These are phyloP conservation scores for Heliconius congener DNA, from an alignment of 1,140 invertebrate genomes.

Conservation along the genomic window DNA sequence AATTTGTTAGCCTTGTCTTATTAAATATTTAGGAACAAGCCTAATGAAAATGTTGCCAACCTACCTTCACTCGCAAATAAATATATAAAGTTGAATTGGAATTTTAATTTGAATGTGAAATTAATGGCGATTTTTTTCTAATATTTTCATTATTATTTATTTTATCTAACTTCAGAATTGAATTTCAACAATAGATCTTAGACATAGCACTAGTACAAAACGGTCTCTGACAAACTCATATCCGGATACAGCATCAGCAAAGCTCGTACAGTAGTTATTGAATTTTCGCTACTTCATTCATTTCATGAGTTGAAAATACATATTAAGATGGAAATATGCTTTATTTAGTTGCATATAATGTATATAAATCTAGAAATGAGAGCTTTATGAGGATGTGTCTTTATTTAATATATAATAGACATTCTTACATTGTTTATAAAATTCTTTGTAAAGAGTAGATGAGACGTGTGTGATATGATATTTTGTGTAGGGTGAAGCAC, in stretches of 20 bases:
- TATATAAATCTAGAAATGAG: neutral
- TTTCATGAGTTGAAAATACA: slow-evolving; percentile 3
- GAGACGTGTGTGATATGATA: too few species aligned
- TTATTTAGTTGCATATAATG: neutral
- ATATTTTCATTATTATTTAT: neutral
- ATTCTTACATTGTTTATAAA: too few species aligned
- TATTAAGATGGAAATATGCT: neutral
- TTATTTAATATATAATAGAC: too few species aligned
- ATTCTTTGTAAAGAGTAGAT: too few species aligned
- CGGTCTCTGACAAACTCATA: slow-evolving; percentile 12
- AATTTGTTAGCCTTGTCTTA: slow-evolving; percentile 8
- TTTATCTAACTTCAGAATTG: neutral
- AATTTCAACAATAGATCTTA: neutral
- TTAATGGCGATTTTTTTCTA: too few species aligned
- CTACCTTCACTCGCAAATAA: neutral
- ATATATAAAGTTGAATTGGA: neutral
- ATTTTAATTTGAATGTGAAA: neutral
- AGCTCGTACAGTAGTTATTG: neutral
- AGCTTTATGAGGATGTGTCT: neutral
- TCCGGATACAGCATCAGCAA: slow-evolving; percentile 6
- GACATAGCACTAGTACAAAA: neutral
- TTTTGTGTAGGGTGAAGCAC: too few species aligned
- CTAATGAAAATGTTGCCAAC: neutral
- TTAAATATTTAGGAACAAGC: neutral
- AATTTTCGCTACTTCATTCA: slow-evolving; percentile 9